Conservation (phyloP, 2,113 vertebrate species). For the Oncorhynchus keta region DNA sequence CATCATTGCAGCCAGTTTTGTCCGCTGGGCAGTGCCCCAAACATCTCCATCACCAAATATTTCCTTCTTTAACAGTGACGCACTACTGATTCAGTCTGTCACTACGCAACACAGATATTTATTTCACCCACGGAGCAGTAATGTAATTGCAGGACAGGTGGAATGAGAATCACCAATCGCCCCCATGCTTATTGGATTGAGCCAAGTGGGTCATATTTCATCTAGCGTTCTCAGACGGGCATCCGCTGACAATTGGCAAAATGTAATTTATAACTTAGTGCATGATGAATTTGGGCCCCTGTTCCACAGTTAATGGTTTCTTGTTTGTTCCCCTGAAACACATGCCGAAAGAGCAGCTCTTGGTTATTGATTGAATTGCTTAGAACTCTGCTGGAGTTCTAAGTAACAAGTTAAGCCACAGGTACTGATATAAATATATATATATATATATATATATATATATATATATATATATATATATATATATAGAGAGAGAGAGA, state of each 20-base stretch:
- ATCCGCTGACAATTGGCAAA: constrained; percentile 75
- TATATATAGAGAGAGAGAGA: no score
- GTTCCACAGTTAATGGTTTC: constrained; percentile 65
- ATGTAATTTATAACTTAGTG: constrained; percentile 75
- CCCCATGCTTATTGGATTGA: constrained; percentile 74
- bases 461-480: no score
- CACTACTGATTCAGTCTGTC: constrained; percentile 28
- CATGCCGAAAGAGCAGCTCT: constrained; percentile 36
- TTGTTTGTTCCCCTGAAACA: constrained; percentile 55
- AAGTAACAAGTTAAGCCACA: constrained; percentile 26
- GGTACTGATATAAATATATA: constrained; percentile 17
- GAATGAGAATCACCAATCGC: constrained; percentile 66
- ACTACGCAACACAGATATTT: constrained; percentile 59
- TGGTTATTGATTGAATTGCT: constrained; percentile 51
- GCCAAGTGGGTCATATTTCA: constrained; percentile 79
- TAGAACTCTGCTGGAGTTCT: constrained; percentile 33
- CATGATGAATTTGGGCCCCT: constrained; percentile 67
- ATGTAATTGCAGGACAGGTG: constrained; percentile 79
- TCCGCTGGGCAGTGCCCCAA: background rate
- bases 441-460: no score
- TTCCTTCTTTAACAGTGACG: background rate
- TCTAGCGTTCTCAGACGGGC: constrained; percentile 74
- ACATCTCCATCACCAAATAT: background rate
- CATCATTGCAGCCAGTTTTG: no score
- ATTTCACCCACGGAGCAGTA: constrained; percentile 66